Base-by-base conservation (phyloP, 2,113 vertebrate genomes). In the Limnothrissa miodon region DNA sequence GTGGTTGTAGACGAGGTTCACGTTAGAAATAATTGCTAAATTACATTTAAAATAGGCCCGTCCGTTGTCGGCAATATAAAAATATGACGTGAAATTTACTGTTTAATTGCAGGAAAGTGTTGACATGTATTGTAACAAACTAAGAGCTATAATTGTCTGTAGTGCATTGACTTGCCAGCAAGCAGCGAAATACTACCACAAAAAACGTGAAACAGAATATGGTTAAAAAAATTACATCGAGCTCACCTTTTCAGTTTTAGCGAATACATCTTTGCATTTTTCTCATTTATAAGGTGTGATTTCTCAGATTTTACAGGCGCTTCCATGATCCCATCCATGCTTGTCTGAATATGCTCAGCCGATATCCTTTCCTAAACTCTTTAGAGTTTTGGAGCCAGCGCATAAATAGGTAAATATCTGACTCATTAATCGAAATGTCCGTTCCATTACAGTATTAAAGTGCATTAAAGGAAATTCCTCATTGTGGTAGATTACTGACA, bases 221-320 rank as follows among this genome's bases (percentile, higher is more conserved):
- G 19, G 23, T 0, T 21, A 53, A 53, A 53, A 53, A 23, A 13
- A n/a, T n/a, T n/a, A n/a, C n/a, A n/a, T n/a, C n/a, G 2, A 21
- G 0, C 91, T 86, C 90, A 95, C 95, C 95, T 95, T 85, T 93
- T 91, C 4, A 92, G 86, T 86, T 93, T 92, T 0, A 94, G 56
- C 11, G 92, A 95, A 86, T 95, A 95, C 89, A 91, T 95, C 81
- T 92, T 95, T 1, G 88, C 87, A 23, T 88, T 93, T 88, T 90
- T 93, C 85, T 95, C 94, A 83, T 93, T 89, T 11, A 95, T 92
- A 82, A 95, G 94, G 13, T 94, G 93, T 74, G 94, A 95, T 92
- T 93, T 95, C 87, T 95, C 95, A 33, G 94, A 93, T 85, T 91
- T 93, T 45, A 86, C 87, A 6, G 87, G 87, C 39, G 82, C 81